Conservation (phyloP, 2,797 vertebrate species). For the Bovichtus diacanthus region DNA sequence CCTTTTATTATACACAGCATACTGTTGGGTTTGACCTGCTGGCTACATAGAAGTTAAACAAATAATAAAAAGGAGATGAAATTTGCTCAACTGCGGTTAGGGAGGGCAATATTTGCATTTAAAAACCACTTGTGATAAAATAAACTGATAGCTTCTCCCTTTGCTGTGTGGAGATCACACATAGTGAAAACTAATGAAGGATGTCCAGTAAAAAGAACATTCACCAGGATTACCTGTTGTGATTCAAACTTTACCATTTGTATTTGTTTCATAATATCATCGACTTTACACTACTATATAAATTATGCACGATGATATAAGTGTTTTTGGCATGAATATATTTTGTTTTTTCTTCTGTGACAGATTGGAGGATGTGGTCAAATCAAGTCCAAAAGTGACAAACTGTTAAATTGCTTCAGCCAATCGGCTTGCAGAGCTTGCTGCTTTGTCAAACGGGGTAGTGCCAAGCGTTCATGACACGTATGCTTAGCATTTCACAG, state of each 20-base stretch:
- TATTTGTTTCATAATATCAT: neutral
- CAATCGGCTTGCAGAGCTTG: neutral
- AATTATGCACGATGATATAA: neutral
- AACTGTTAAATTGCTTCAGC: slow-evolving; percentile 30
- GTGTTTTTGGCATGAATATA: neutral
- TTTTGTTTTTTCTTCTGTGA: neutral
- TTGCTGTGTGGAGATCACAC: neutral
- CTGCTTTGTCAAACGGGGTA: neutral
- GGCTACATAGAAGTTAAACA: slow-evolving; percentile 17
- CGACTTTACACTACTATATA: neutral
- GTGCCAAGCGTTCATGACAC: neutral
- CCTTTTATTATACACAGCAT: neutral
- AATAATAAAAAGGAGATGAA: slow-evolving; percentile 6
- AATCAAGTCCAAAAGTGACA: slow-evolving; percentile 26
- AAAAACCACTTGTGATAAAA: slow-evolving; percentile 25
- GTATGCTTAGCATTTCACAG: neutral
- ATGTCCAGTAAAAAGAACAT: neutral
- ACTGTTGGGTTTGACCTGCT: neutral
- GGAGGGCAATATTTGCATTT: slow-evolving; percentile 20
- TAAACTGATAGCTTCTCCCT: slow-evolving; percentile 15
- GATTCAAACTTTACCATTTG: neutral
- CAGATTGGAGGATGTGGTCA: slow-evolving; percentile 6
- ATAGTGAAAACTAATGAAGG: neutral
- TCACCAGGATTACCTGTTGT: neutral
- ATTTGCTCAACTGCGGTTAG: neutral